Conservation (phyloP, 1,140 invertebrate species). For the Lucilia cuprina region DNA sequence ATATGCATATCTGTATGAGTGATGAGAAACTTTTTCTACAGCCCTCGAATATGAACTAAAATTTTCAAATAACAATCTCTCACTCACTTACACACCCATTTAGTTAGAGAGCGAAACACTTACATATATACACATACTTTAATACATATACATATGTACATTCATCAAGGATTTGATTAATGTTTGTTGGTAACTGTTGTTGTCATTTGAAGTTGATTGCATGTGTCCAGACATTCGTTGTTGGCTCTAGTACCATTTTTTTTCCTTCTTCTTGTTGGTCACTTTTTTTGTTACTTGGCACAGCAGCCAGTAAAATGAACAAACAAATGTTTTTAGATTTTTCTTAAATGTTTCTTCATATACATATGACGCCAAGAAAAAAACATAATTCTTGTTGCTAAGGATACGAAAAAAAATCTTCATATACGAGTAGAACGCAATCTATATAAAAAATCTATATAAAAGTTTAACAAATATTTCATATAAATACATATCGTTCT, state of each 20-base stretch:
- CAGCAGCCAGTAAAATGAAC: background rate
- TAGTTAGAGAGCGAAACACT: no score
- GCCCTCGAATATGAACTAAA: no score
- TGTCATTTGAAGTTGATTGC: background rate
- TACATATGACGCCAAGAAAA: background rate
- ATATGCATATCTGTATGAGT: no score
- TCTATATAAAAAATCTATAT: no score
- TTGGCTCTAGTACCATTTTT: background rate
- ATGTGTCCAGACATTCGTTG: background rate
- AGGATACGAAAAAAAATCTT: no score
- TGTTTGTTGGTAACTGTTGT: background rate
- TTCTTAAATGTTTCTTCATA: background rate
- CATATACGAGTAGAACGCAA: no score
- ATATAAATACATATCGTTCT: no score
- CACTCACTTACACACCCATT: no score
- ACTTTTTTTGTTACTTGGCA: background rate
- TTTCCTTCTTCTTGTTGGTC: background rate
- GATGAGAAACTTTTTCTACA: no score
- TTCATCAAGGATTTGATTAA: background rate
- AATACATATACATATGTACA: background rate
- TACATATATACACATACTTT: no score
- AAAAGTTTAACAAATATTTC: no score
- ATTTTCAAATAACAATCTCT: no score
- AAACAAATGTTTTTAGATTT: background rate
- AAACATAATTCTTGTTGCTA: background rate